Evolutionary conservation across 2,888 invertebrate species (phyloP), one percentile per base, ranked within the genome.

Genomic region (Trissolcus japonicus): DNA sequence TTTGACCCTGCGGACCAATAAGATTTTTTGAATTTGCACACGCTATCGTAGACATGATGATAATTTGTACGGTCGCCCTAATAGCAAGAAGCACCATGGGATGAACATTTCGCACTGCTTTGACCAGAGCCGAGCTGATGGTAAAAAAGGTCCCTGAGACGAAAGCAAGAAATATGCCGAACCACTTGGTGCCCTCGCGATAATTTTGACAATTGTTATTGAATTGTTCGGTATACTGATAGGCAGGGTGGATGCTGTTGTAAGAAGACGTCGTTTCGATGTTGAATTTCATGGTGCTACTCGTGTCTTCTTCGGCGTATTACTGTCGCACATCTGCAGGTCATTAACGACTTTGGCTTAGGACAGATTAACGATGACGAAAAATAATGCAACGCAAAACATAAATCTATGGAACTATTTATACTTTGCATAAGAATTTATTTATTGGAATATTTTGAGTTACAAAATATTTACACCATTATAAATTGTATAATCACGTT

Each of bases 361-460:
- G 40, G 48, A 13, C 14, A 40, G 72, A 77, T 77, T 77, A 77
- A 51, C 9, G 59, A 63, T 63, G 63, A 72, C 55, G 63, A 71
- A 61, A 65, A 56, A 50, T 25, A 53, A 66, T n/a, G 6, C 50
- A n/a, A 50, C 4, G 21, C 29, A 21, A 65, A 69, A 65, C 62
- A 35, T 65, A 6, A 63, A 63, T 68, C 48, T 50, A 35, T 35
- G 11, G 35, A 35, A 35, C 35, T 56, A 56, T 29, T 21, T 55
- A n/a, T 65, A 29, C 62, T 71, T 71, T 54, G 54, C 66, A 76
- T 71, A 76, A 62, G 41, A 41, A 53, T 78, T 92, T 91, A 96
- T 89, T 96, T 95, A 78, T 95, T 92, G 60, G 17, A 62, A 16
- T 62, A 62, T 41, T 51, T 72, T 1, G 46, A 7, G 35, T 35